phyloP scores from a whole-genome alignment of 37 sponge, comb jelly and placozoan genomes.

The Cliona cf. orientalis region DNA sequence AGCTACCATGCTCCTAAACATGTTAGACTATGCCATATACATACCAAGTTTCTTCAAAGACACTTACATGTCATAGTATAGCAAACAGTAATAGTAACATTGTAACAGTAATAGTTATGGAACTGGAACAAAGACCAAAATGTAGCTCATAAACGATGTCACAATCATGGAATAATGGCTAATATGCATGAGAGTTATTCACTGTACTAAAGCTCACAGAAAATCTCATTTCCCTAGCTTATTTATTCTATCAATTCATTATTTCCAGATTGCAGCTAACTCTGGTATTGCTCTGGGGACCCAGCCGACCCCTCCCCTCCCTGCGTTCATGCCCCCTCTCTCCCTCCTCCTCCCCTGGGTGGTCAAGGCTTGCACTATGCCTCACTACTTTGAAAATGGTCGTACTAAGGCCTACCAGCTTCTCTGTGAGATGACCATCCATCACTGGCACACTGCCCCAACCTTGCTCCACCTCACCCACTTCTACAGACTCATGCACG shows the following conservation, averaged over 20 bases:
- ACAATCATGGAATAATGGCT: no score
- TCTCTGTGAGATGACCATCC: constrained; percentile 77
- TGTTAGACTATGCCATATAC: no score
- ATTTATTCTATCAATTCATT: background rate
- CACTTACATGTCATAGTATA: no score
- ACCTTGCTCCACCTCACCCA: constrained; percentile 42
- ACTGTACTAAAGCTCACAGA: no score
- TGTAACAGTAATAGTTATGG: no score
- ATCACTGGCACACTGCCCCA: constrained; percentile 59
- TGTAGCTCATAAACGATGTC: no score
- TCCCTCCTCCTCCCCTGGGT: constrained; percentile 68
- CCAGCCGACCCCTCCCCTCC: constrained; percentile 56
- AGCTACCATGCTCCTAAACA: no score
- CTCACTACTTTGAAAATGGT: constrained; percentile 35
- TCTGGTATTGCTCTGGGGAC: constrained; percentile 56
- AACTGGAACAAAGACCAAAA: no score
- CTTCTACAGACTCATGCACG: constrained; percentile 81
- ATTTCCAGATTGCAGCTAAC: constrained; percentile 66
- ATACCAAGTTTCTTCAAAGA: no score
- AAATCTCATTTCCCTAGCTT: no score
- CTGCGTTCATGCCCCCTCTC: constrained; percentile 68
- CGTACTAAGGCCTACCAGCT: constrained; percentile 68
- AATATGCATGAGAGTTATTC: no score
- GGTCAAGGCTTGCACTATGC: constrained; percentile 38
- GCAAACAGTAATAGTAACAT: no score